These are phyloP conservation scores for Poeciliopsis gracilis DNA, from an alignment of 2,797 vertebrate species.

Conservation along the genomic window DNA sequence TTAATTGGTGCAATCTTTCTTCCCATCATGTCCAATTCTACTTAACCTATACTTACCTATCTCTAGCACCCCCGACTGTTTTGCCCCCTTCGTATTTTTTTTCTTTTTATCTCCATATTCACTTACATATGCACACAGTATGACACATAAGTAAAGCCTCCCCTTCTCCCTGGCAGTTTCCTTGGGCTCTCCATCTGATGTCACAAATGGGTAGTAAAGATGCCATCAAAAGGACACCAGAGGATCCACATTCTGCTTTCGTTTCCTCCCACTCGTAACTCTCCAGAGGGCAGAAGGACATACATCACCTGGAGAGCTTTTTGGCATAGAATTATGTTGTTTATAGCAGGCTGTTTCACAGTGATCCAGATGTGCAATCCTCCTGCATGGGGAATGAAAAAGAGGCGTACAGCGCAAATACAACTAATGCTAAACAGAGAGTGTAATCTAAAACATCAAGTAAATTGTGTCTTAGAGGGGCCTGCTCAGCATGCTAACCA, in stretches of 20 bases:
- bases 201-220: constrained; percentile 75
- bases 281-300: constrained; percentile 67
- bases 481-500: constrained; percentile 62
- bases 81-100: constrained; percentile 17
- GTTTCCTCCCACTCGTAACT: constrained; percentile 63
- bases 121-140: constrained; percentile 9
- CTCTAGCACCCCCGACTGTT: constrained; percentile 21
- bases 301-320: constrained; percentile 66
- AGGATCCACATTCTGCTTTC: constrained; percentile 64
- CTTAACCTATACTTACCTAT: constrained; percentile 56
- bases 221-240: constrained; percentile 70
- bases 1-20: constrained; percentile 29
- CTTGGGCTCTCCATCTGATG: constrained; percentile 56
- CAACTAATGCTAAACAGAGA: constrained; percentile 41
- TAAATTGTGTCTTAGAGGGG: constrained; percentile 40
- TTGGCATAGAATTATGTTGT: constrained; percentile 67
- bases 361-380: constrained; percentile 51
- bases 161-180: constrained; percentile 42
- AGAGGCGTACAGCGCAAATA: constrained; percentile 47
- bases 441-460: constrained; percentile 53
- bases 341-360: constrained; percentile 52
- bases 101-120: neutral
- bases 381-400: constrained; percentile 36
- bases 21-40: constrained; percentile 46
- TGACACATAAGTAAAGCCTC: constrained; percentile 17